phyloP scores from a whole-genome alignment of 2,888 invertebrate genomes.

The Nephrocerus scutellatus region DNA sequence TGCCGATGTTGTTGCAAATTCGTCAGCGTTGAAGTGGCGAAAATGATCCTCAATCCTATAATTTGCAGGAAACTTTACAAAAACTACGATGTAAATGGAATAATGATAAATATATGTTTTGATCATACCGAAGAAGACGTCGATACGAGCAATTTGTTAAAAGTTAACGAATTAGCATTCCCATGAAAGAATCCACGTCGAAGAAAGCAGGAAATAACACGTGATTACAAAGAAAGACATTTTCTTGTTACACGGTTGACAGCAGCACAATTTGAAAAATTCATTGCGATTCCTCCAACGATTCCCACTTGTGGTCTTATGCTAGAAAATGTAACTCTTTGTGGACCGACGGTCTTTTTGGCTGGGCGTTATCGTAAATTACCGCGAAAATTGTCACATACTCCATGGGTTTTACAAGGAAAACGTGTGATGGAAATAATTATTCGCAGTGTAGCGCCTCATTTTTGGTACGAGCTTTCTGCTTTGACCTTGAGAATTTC shows the following conservation, averaged over 20 bases:
- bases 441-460: conserved; percentile 57
- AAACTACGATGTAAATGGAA: conserved; percentile 52
- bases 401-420: conserved; percentile 93
- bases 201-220: conserved; percentile 52
- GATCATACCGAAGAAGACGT: conserved; percentile 51
- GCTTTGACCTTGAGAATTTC: conserved; percentile 33
- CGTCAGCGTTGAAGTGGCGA: conserved; percentile 73
- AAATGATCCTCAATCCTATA: conserved; percentile 59
- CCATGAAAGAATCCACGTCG: too few relatives aligned
- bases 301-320: conserved; percentile 37
- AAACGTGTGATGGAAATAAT: conserved; percentile 77
- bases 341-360: conserved; percentile 42
- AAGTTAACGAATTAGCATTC: conserved; percentile 32
- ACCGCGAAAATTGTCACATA: conserved; percentile 79
- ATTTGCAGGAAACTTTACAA: conserved; percentile 54
- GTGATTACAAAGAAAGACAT: conserved; percentile 57
- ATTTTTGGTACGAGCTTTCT: conserved; percentile 51
- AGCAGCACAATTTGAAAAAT: conserved; percentile 49
- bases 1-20: conserved; percentile 61
- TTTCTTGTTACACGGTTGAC: conserved; percentile 50
- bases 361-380: conserved; percentile 70
- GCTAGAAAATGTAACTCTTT: conserved; percentile 33
- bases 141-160: conserved; percentile 52
- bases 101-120: conserved; percentile 47
- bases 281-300: conserved; percentile 52